Base-by-base conservation (phyloP, 1,140 invertebrate genomes). In the Dinoponera quadriceps region DNA sequence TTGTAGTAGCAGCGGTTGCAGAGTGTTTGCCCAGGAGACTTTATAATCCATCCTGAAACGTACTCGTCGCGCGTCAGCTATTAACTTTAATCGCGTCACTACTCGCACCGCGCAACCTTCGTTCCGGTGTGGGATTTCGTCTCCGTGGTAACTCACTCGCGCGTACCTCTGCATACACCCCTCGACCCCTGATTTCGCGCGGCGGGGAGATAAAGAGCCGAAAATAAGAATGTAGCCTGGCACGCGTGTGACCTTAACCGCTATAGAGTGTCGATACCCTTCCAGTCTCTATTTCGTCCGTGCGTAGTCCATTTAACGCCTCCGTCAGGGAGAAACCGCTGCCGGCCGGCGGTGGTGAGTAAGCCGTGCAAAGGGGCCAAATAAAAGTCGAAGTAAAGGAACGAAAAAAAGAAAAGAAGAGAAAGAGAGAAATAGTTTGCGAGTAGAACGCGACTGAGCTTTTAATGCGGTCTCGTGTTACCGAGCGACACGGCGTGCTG, bases 391-490 rank as follows among this genome's bases (percentile, higher is more conserved):
- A 85, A 60, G 57, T 71, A 74, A 71, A 73, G 25, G 29, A 20
- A 33, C 25, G 16, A 82, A 73, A 57, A 85, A 69, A 78, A 72
- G 44, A 18, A 25, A 20, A 9, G 38, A 9, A 44, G 11, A 85
- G 57, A 63, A 60, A 80, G 78, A 78, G 65, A 63, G 69, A 84
- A 73, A 80, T 54, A 54, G 49, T 74, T 59, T 5, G 55, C n/a
- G n/a, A 55, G 63, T 54, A 59, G 59, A 82, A 81, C 71, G 80
- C 74, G 82, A 77, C 48, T 71, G 71, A 33, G 20, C 29, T 59
- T 73, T 88, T 88, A 75, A 82, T 71, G 69, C 74, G 54, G 77
- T 85, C 78, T 85, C 82, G 74, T 59, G 71, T 89, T 88, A 83
- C 88, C 82, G 27, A 16, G 63, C 59, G 62, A 80, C 83, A 69